A percentile compares a stretch with the other conserved stretches of the same genome.
These are phyloP conservation scores for Pseudorectes ferrugineus DNA, from an alignment of 2,113 vertebrate species.

Conservation along the genomic window DNA sequence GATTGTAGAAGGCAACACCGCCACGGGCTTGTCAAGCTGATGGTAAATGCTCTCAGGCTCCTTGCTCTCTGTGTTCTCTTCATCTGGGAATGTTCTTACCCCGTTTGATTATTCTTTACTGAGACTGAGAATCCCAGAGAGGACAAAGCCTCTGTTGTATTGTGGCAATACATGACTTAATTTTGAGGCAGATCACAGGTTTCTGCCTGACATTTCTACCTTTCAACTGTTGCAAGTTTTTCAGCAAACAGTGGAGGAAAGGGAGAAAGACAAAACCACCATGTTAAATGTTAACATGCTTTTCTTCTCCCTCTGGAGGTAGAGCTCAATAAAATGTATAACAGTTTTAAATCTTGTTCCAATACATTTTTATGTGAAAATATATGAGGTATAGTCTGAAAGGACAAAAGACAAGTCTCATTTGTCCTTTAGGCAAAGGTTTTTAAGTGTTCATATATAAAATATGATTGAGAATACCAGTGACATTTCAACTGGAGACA, in stretches of 20 bases:
- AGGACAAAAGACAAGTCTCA: constrained; percentile 44
- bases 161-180: constrained; percentile 3
- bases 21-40: background rate
- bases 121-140: background rate
- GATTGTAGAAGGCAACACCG: fast-evolving
- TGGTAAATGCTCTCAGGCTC: background rate
- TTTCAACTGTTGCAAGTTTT: constrained; percentile 38
- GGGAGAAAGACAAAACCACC: constrained; percentile 23
- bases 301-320: constrained; percentile 39
- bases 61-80: background rate
- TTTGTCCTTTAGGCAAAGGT: constrained; percentile 54
- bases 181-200: constrained; percentile 36
- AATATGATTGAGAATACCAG: constrained; percentile 27
- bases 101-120: background rate
- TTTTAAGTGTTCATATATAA: constrained; percentile 40
- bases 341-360: constrained; percentile 52
- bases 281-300: constrained; percentile 52
- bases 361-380: constrained; percentile 52
- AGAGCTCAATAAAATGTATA: constrained; percentile 14
- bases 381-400: constrained; percentile 19
- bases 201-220: constrained; percentile 28
- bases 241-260: constrained; percentile 23
- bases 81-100: background rate
- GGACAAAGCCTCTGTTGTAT: background rate
- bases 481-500: constrained; percentile 25